Evolutionary conservation across 2,113 vertebrate species (phyloP).

Genomic region (Pollimyrus isidori): DNA sequence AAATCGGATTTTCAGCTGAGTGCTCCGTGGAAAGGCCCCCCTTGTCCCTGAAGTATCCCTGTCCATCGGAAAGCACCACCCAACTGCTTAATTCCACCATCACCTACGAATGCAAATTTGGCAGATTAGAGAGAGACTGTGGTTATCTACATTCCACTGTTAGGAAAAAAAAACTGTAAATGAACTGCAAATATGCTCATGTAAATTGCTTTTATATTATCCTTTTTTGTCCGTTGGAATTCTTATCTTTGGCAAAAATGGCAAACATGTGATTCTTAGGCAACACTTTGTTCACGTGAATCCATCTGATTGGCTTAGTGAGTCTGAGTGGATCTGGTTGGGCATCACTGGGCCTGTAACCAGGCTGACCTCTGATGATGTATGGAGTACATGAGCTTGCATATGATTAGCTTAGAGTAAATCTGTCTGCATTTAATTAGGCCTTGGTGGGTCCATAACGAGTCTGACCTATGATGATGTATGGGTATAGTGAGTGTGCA

Average conservation of each 20-base stretch:
- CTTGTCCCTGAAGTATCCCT: conserved; percentile 8
- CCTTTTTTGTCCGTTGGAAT: not conserved
- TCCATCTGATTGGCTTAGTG: not conserved
- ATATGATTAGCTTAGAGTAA: not conserved
- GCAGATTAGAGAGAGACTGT: not conserved
- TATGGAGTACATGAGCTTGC: not conserved
- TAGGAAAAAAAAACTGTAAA: not conserved
- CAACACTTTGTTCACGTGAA: not conserved
- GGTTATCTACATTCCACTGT: not conserved
- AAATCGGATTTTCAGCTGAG: conserved; percentile 53
- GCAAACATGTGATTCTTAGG: not conserved
- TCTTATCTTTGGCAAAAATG: not conserved
- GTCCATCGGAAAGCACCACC: not conserved
- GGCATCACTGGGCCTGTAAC: not conserved
- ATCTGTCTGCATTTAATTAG: not conserved
- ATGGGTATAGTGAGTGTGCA: not conserved
- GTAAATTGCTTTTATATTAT: not conserved
- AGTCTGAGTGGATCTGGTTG: not conserved
- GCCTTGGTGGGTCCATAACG: not conserved
- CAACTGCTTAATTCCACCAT: not conserved
- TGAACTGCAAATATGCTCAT: not conserved
- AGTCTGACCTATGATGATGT: not conserved
- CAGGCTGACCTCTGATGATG: not conserved
- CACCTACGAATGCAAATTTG: not conserved
- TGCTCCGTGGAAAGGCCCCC: conserved; percentile 43